Evolutionary conservation across 2,113 vertebrate species (phyloP).

Genomic region (Callocephalon fimbriatum): DNA sequence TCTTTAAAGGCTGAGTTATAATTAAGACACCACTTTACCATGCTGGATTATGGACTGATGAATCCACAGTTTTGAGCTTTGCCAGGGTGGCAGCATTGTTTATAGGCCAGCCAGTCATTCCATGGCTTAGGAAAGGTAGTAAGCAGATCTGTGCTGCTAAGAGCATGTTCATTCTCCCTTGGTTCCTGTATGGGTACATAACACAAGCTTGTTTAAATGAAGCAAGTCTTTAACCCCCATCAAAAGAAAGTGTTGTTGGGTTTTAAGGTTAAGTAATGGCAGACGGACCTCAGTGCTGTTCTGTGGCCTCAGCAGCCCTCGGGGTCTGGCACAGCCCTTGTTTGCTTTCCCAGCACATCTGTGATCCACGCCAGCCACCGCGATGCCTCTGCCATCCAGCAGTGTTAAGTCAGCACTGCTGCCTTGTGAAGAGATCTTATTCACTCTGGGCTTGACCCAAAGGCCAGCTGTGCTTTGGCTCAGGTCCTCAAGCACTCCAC

Average conservation of each 20-base stretch:
- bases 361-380: neutral
- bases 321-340: neutral
- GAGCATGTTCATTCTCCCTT: neutral
- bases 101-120: neutral
- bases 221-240: constrained; percentile 21
- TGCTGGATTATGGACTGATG: neutral
- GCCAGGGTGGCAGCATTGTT: neutral
- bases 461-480: constrained; percentile 19
- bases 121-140: neutral
- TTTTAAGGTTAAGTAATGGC: constrained; percentile 51
- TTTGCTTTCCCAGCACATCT: neutral
- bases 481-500: neutral
- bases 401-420: neutral
- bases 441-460: constrained; percentile 13
- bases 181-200: neutral
- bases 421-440: neutral
- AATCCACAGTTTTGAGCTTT: neutral
- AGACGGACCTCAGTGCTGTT: neutral
- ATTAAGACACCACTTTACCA: neutral
- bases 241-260: neutral
- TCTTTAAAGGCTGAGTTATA: neutral
- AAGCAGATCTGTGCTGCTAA: neutral
- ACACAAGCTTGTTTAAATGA: neutral
- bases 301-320: neutral
- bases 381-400: constrained; percentile 11